Evolutionary conservation across 2,113 vertebrate species (phyloP).

Genomic region (Pandion haliaetus): DNA sequence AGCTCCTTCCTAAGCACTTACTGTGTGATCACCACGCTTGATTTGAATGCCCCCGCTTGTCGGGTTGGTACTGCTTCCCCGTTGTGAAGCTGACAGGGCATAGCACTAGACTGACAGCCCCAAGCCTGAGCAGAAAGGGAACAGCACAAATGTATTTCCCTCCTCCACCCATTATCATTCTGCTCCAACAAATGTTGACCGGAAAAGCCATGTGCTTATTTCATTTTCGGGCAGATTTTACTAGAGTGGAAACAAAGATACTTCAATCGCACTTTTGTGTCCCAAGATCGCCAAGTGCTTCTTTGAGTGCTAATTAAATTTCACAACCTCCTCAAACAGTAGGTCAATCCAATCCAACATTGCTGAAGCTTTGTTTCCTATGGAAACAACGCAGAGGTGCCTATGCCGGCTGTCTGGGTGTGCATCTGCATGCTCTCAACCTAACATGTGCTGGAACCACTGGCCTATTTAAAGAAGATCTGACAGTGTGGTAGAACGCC

Average conservation of each 20-base stretch:
- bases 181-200: not conserved
- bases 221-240: not conserved
- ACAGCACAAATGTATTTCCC: not conserved
- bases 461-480: not conserved
- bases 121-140: not conserved
- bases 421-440: not conserved
- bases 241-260: not conserved
- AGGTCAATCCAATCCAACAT: not conserved
- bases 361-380: not conserved
- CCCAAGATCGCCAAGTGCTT: not conserved
- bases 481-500: not conserved
- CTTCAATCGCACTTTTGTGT: not conserved
- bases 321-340: not conserved
- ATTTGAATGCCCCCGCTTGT: accelerated
- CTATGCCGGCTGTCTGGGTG: not conserved
- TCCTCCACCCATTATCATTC: not conserved
- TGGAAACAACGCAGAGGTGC: not conserved
- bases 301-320: constrained; percentile 11
- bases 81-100: not conserved
- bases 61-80: accelerated
- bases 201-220: not conserved
- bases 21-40: accelerated
- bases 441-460: not conserved
- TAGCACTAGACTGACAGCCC: not conserved
- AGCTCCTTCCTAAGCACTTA: not conserved